Evolutionary conservation across 2,888 invertebrate genomes (phyloP), one percentile per base, ranked within the genome.

Genomic region (Drymonia ruficornis): DNA sequence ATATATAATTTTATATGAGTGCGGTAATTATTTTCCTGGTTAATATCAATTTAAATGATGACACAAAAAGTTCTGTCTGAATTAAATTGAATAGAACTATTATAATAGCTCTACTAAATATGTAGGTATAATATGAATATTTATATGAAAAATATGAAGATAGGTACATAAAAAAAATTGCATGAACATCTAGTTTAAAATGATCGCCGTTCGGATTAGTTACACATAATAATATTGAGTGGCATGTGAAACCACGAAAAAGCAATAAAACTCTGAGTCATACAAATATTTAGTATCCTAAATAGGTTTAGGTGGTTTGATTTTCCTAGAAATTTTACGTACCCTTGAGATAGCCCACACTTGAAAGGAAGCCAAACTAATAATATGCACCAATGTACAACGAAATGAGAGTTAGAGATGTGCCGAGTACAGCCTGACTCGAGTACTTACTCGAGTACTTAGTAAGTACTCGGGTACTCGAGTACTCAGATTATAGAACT

Each of bases 31-130:
- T 31, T 34, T 47, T 47, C 47, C 34, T 47, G n/a, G 46, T 28
- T 29, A 8, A n/a, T 34, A 47, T 11, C 34, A 47, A 34, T 34
- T 47, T 47, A 34, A 34, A 16, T 11, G 15, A 29, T 46, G 47
- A 34, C 47, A 34, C 47, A 47, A 47, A 47, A 47, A 47, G 13
- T 29, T 46, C 13, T 3, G n/a, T 47, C 34, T 34, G 47, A 47
- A 47, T 34, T 34, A 13, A 47, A 16, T 47, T 34, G 31, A 18
- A 47, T 47, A 18, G 34, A 47, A 16, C 15, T 15, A 29, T 46
- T 46, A 46, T 16, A 4, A 18, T 29, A 13, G 8, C 12, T 19
- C 12, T 19, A 13, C 15, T 29, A 15, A 13, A 28, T 45, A 45
- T 9, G 16, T 46, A 29, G 23, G 16, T 29, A 29, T 28, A 46